These are phyloP conservation scores for Aspidiotus rigidus DNA, from an alignment of 2,888 invertebrate genomes.

Conservation along the genomic window DNA sequence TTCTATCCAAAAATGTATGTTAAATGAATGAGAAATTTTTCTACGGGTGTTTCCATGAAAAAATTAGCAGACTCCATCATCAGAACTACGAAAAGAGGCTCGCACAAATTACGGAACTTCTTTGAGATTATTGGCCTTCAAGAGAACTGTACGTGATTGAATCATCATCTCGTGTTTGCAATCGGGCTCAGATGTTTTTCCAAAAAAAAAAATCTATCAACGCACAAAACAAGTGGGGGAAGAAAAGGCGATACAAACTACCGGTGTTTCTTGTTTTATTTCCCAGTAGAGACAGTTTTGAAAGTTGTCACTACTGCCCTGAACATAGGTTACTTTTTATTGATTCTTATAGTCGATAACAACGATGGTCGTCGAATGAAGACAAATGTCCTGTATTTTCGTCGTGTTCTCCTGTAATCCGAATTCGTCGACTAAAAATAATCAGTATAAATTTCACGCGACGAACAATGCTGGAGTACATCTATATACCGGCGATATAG, in stretches of 20 bases:
- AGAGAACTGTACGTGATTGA: too few relatives aligned
- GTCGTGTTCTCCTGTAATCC: slow-evolving; percentile 5
- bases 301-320: background rate
- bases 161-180: background rate
- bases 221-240: background rate
- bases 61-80: too few relatives aligned
- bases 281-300: background rate
- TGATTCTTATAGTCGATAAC: slow-evolving; percentile 32
- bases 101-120: too few relatives aligned
- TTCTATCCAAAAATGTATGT: too few relatives aligned
- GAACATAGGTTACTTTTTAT: slow-evolving; percentile 23
- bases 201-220: background rate
- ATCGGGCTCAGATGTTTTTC: background rate
- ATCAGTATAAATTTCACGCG: background rate
- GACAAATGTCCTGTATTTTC: slow-evolving; percentile 23
- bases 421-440: slow-evolving; percentile 22
- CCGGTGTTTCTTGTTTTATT: background rate
- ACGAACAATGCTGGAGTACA: too few relatives aligned
- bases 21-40: too few relatives aligned
- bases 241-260: background rate
- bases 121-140: too few relatives aligned
- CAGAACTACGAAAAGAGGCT: too few relatives aligned
- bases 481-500: too few relatives aligned
- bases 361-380: slow-evolving; percentile 32
- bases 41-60: too few relatives aligned